Conservation (phyloP, 2,797 vertebrate genomes). For the Tinamus major region DNA sequence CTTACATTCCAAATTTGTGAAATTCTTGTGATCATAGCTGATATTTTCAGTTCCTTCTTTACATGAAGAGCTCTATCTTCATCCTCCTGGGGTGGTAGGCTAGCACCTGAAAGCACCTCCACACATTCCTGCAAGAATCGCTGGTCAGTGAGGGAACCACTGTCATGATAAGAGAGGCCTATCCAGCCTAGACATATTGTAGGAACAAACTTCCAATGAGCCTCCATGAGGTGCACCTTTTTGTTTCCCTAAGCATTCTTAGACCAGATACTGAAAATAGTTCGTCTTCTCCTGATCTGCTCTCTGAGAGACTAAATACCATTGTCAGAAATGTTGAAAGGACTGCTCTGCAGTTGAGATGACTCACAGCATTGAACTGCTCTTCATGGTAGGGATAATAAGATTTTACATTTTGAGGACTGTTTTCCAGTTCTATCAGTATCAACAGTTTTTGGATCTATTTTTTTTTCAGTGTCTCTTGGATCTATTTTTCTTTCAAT, state of each 20-base stretch:
- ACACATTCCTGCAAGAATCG: not conserved
- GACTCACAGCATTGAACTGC: slow-evolving; percentile 36
- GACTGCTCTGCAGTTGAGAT: slow-evolving; percentile 2
- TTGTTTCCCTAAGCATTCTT: slow-evolving; percentile 8
- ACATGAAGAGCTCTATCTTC: not conserved
- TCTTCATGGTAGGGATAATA: not conserved
- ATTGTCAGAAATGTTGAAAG: slow-evolving; percentile 40
- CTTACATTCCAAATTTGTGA: not conserved
- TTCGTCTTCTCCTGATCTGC: slow-evolving; percentile 9
- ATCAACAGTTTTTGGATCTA: slow-evolving; percentile 3
- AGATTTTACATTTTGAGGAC: slow-evolving; percentile 9
- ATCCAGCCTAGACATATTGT: not conserved
- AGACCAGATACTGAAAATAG: slow-evolving; percentile 27
- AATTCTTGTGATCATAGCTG: not conserved
- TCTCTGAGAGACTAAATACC: slow-evolving; percentile 11
- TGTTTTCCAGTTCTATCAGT: slow-evolving; percentile 21
- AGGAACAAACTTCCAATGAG: not conserved
- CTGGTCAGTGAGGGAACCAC: not conserved
- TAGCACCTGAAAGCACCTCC: not conserved
- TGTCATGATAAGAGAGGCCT: not conserved
- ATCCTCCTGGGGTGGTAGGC: not conserved
- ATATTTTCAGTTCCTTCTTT: not conserved
- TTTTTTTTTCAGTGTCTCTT: slow-evolving; percentile 1
- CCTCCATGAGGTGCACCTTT: not conserved
- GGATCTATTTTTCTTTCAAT: not conserved